Evolutionary conservation across 2,797 vertebrate species (phyloP).

Genomic region (Austrolebias charrua): DNA sequence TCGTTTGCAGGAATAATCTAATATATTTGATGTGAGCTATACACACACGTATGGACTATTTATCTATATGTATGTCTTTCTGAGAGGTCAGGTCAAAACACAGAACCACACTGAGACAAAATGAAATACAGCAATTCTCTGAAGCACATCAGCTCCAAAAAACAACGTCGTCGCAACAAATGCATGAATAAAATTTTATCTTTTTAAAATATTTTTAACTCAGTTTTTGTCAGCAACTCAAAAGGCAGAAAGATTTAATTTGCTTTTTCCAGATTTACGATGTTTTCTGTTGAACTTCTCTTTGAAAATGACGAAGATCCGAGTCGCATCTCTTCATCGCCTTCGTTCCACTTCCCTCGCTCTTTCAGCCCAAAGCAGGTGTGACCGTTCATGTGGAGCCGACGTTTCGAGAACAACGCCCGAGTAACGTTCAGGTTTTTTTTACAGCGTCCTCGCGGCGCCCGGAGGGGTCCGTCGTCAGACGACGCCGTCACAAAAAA

Average conservation of each 20-base stretch:
- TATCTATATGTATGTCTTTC: constrained; percentile 44
- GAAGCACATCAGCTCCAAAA: constrained; percentile 48
- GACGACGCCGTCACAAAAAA: constrained; percentile 66
- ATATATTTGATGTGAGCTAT: constrained; percentile 74
- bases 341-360: constrained; percentile 23
- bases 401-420: constrained; percentile 30
- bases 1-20: constrained; percentile 81
- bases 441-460: constrained; percentile 39
- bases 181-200: constrained; percentile 34
- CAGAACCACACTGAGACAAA: constrained; percentile 54
- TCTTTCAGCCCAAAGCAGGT: constrained; percentile 50
- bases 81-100: constrained; percentile 59
- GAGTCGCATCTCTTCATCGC: constrained; percentile 27
- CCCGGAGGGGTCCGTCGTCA: constrained; percentile 4
- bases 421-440: constrained; percentile 16
- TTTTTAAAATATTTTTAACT: constrained; percentile 23
- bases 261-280: constrained; percentile 20
- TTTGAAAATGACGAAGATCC: constrained; percentile 31
- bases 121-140: constrained; percentile 47
- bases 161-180: constrained; percentile 42
- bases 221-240: constrained; percentile 37
- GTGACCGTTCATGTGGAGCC: constrained; percentile 32
- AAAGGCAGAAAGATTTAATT: constrained; percentile 28
- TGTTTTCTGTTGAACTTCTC: constrained; percentile 3
- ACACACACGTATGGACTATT: constrained; percentile 68